phyloP scores from a whole-genome alignment of 1,140 invertebrate genomes.

The Cotesia chilonis region DNA sequence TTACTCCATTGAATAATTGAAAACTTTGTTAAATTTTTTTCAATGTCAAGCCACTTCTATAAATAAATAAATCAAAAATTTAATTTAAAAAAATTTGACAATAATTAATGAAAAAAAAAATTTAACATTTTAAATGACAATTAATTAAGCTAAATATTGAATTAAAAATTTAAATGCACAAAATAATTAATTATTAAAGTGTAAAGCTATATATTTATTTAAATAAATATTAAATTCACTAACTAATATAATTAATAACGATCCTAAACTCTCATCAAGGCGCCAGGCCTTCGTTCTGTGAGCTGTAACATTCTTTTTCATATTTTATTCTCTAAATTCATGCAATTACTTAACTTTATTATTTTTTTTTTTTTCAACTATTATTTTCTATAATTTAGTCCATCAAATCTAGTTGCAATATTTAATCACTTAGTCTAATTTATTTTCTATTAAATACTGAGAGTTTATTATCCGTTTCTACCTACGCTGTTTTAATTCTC shows the following conservation, averaged over 20 bases:
- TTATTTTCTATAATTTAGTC: neutral
- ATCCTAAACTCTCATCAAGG: constrained; percentile 20
- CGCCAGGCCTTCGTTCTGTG: constrained; percentile 22
- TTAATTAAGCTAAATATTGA: constrained; percentile 26
- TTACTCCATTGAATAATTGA: neutral
- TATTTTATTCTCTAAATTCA: constrained; percentile 18
- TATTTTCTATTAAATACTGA: constrained; percentile 1
- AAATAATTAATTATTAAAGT: constrained; percentile 35
- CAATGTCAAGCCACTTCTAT: constrained; percentile 1
- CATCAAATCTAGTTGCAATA: constrained; percentile 1
- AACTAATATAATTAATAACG: constrained; percentile 24
- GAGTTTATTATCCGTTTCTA: neutral
- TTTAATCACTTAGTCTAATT: neutral
- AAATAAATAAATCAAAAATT: neutral
- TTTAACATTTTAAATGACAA: neutral
- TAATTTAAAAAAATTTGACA: neutral
- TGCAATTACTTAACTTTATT: constrained; percentile 28
- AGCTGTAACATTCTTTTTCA: neutral
- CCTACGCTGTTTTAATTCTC: neutral
- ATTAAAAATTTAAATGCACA: constrained; percentile 39
- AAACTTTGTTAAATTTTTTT: neutral
- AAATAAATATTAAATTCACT: constrained; percentile 38
- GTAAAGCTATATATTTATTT: constrained; percentile 37
- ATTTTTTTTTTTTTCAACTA: neutral
- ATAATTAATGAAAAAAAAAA: constrained; percentile 12